Percentiles rank a stretch among this genome's conserved stretches.
Evolutionary conservation across 2,797 vertebrate genomes (phyloP).

Genomic region (Platyrinchus mystaceus): DNA sequence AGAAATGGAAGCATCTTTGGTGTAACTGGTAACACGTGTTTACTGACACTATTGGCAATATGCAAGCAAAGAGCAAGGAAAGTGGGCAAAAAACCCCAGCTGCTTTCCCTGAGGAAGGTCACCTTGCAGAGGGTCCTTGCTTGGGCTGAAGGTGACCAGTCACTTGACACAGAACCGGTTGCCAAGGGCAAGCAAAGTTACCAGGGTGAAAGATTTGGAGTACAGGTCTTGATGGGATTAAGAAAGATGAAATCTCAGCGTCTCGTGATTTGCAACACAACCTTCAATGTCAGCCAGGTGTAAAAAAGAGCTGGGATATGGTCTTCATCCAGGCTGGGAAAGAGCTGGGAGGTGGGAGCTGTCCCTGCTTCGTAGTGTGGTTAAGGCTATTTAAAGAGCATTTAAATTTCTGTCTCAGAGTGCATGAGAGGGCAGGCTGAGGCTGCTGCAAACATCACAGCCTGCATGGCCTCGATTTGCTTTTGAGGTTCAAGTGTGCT

Average conservation of each 20-base stretch:
- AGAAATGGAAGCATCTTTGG: not conserved
- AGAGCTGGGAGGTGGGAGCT: not conserved
- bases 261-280: not conserved
- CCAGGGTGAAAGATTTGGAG: not conserved
- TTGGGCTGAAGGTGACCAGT: not conserved
- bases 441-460: not conserved
- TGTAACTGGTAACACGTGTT: not conserved
- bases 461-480: fast-evolving
- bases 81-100: fast-evolving
- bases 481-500: not conserved
- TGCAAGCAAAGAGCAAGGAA: not conserved
- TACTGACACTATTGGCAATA: not conserved
- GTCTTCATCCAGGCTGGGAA: not conserved
- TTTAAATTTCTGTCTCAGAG: not conserved
- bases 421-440: not conserved
- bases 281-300: not conserved
- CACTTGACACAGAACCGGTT: not conserved
- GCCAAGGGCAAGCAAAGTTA: not conserved
- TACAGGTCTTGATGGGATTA: not conserved
- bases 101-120: not conserved
- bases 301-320: not conserved
- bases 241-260: not conserved
- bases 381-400: not conserved
- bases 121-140: not conserved
- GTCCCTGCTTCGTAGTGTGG: not conserved